Percentiles rank a stretch among this genome's conserved stretches.
phyloP scores from a whole-genome alignment of 2,797 vertebrate genomes.

The Petrocephalus schoutedeni region DNA sequence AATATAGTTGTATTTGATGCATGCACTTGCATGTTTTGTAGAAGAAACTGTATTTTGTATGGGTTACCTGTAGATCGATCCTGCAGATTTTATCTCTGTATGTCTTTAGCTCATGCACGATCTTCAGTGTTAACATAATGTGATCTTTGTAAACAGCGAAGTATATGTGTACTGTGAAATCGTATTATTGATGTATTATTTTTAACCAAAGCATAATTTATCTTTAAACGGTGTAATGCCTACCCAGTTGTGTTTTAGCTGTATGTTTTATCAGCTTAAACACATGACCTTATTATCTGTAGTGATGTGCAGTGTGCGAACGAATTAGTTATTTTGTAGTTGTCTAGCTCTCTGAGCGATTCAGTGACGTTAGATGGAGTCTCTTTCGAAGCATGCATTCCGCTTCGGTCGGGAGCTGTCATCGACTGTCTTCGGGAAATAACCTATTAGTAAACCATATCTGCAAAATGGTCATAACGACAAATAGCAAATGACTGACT shows the following conservation, averaged over 20 bases:
- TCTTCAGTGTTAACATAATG: neutral
- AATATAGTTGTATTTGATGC: neutral
- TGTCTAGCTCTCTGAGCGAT: too few relatives aligned
- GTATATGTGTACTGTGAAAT: neutral
- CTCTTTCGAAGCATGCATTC: neutral
- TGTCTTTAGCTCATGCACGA: neutral
- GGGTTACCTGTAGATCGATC: neutral
- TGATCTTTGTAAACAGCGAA: neutral
- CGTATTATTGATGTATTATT: neutral
- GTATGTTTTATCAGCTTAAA: too few relatives aligned
- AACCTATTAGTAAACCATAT: neutral
- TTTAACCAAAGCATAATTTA: neutral
- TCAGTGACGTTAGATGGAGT: too few relatives aligned
- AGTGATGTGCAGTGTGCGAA: too few relatives aligned
- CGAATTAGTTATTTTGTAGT: too few relatives aligned
- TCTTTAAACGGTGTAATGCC: neutral
- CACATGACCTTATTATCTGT: too few relatives aligned
- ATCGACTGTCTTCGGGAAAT: neutral
- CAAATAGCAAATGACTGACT: neutral
- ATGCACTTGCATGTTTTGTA: neutral
- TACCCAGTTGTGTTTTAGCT: too few relatives aligned
- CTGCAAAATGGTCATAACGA: neutral
- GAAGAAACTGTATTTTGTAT: neutral
- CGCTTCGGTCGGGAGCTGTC: neutral
- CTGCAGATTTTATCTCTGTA: neutral